Percentiles rank a stretch among this genome's conserved stretches.
phyloP scores from a whole-genome alignment of 2,113 vertebrate genomes.

The Burhinus oedicnemus region DNA sequence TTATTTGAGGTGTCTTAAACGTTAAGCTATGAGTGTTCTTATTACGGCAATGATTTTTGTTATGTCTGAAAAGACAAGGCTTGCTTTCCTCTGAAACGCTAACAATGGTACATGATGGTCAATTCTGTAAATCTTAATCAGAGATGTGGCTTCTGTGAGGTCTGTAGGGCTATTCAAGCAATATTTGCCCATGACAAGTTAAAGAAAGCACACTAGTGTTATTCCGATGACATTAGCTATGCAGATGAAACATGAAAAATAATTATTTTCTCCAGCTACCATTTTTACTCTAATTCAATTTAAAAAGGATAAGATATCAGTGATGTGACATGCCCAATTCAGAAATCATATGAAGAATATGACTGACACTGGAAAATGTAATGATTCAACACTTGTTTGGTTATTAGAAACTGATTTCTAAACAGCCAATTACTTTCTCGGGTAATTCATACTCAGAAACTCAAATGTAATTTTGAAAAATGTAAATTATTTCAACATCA shows the following conservation, averaged over 20 bases:
- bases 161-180: not conserved
- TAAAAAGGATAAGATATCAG: not conserved
- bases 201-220: not conserved
- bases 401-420: slow-evolving; percentile 57
- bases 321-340: not conserved
- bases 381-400: slow-evolving; percentile 10
- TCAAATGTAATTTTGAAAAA: slow-evolving; percentile 30
- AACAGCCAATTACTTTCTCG: slow-evolving; percentile 50
- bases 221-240: not conserved
- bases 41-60: not conserved
- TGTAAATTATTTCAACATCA: slow-evolving; percentile 45
- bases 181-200: not conserved
- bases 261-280: not conserved
- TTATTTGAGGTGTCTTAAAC: not conserved
- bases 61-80: not conserved
- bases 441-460: slow-evolving; percentile 26
- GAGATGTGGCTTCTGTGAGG: not conserved
- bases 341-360: not conserved
- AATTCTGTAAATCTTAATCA: not conserved
- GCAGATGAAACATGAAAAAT: slow-evolving; percentile 1
- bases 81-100: not conserved
- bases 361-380: slow-evolving; percentile 14
- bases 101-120: not conserved
- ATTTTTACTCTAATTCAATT: not conserved
- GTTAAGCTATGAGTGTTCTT: not conserved